Conservation (phyloP, 2,113 vertebrate species). For the Ellobius talpinus region DNA sequence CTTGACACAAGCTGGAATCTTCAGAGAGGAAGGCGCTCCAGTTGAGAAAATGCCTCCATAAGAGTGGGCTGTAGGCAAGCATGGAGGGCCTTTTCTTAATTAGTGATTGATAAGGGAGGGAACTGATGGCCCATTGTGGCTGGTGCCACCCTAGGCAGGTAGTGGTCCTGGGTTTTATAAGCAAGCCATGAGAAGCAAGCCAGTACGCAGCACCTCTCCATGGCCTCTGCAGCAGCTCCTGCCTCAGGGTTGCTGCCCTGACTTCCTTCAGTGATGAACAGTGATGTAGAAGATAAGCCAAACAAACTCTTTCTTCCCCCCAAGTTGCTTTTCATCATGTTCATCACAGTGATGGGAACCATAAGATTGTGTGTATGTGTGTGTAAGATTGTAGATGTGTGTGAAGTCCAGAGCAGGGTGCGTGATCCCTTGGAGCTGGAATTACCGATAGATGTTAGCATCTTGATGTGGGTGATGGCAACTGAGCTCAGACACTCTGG, state of each 20-base stretch:
- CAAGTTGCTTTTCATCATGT: too few species aligned
- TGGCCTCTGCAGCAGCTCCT: background rate
- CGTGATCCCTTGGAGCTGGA: background rate
- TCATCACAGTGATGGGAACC: background rate
- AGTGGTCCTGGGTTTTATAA: background rate
- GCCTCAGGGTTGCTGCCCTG: background rate
- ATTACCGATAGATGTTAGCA: background rate
- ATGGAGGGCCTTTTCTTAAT: background rate
- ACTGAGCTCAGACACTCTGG: background rate
- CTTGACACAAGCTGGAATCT: background rate
- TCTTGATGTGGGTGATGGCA: background rate
- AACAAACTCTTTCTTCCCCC: background rate
- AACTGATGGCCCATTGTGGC: background rate
- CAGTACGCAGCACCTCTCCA: background rate
- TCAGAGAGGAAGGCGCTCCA: background rate
- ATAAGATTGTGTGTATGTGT: background rate
- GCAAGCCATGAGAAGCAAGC: background rate
- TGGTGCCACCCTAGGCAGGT: background rate
- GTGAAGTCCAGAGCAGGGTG: background rate
- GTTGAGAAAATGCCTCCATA: background rate
- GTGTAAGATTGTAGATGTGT: background rate
- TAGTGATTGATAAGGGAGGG: background rate
- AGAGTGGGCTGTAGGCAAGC: background rate
- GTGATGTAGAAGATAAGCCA: background rate
- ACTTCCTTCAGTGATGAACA: background rate